Evolutionary conservation across 2,888 invertebrate genomes (phyloP).

Genomic region (Drosophila formosana): DNA sequence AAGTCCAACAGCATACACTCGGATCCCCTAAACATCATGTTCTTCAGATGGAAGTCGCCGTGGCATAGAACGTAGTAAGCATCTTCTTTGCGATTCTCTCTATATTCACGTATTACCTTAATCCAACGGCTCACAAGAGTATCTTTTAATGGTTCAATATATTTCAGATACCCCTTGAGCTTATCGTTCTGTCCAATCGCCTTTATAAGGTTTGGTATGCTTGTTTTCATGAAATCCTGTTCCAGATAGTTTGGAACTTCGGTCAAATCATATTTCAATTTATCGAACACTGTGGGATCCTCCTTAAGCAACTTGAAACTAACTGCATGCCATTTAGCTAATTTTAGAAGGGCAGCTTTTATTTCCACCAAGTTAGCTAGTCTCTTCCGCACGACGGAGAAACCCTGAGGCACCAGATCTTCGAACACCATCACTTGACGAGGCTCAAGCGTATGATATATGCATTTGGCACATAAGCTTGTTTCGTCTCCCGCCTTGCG

Average conservation of each 20-base stretch:
- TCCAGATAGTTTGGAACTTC: constrained; percentile 25
- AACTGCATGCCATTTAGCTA: constrained; percentile 73
- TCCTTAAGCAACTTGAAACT: constrained; percentile 36
- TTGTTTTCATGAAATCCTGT: constrained; percentile 37
- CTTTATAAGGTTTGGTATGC: constrained; percentile 53
- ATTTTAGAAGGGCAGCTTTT: constrained; percentile 22
- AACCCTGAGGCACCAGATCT: constrained; percentile 34
- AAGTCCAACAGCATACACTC: constrained; percentile 75
- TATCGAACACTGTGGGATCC: constrained; percentile 26
- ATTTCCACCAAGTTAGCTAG: constrained; percentile 20
- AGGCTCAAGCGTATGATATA: constrained; percentile 54
- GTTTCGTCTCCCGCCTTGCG: constrained; percentile 60
- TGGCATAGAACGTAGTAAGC: constrained; percentile 69
- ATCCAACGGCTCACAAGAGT: constrained; percentile 28
- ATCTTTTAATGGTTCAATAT: constrained; percentile 51
- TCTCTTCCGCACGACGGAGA: constrained; percentile 32
- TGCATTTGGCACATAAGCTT: constrained; percentile 35
- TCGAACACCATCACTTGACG: constrained; percentile 38
- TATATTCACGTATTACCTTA: constrained; percentile 39
- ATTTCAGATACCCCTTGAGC: constrained; percentile 50
- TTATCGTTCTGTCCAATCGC: constrained; percentile 38
- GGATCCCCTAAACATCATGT: constrained; percentile 70
- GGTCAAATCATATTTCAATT: constrained; percentile 21
- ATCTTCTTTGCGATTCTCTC: constrained; percentile 42
- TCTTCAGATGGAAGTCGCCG: constrained; percentile 71